Evolutionary conservation across 1,140 invertebrate genomes (phyloP).

Genomic region (Leptinotarsa undecemlineata): DNA sequence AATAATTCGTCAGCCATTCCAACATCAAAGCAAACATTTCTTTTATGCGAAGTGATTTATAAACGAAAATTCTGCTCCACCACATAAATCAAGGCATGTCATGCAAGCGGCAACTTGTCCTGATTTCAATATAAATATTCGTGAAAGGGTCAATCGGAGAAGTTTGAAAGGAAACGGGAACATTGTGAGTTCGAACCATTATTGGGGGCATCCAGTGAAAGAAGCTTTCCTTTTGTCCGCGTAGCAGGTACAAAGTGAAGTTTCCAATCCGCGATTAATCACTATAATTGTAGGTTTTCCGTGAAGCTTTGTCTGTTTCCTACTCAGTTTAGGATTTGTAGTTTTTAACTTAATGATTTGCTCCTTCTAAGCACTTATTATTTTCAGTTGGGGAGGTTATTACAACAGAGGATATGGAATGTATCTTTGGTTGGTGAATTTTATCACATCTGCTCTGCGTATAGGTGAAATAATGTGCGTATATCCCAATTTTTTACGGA

Average conservation of each 20-base stretch:
- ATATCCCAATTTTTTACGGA: no score
- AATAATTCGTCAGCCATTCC: slow-evolving; percentile 16
- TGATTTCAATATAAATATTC: slow-evolving; percentile 18
- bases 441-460: no score
- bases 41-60: slow-evolving; percentile 13
- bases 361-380: no score
- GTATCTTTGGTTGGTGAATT: no score
- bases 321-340: neutral
- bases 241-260: slow-evolving; percentile 9
- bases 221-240: neutral
- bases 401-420: no score
- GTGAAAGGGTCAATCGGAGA: neutral
- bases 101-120: slow-evolving; percentile 6
- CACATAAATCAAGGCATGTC: slow-evolving; percentile 10
- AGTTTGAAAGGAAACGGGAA: neutral
- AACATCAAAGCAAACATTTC: slow-evolving; percentile 17
- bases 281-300: neutral
- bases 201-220: slow-evolving; percentile 1
- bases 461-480: no score
- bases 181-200: slow-evolving; percentile 14
- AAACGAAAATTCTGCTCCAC: slow-evolving; percentile 10
- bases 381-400: no score
- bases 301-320: neutral
- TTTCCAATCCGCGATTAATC: slow-evolving; percentile 7
- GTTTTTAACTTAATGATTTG: no score